Conservation (phyloP, 1,140 invertebrate genomes). For the Eciton burchellii region DNA sequence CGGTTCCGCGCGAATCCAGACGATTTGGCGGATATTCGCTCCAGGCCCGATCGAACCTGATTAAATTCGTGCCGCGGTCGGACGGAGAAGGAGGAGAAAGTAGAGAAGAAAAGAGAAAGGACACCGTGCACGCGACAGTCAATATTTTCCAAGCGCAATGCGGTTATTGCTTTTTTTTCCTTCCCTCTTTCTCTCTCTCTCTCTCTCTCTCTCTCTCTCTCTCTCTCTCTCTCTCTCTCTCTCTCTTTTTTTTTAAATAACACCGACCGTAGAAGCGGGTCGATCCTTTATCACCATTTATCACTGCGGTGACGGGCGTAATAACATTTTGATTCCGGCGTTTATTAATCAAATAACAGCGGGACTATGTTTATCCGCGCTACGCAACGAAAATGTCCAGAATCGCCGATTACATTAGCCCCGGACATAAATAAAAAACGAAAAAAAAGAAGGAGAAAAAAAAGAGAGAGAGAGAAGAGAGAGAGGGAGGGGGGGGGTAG, state of each 20-base stretch:
- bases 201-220: too few species aligned
- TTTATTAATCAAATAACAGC: constrained; percentile 32
- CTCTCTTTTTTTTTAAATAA: too few species aligned
- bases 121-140: background rate
- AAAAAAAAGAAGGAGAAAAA: too few species aligned
- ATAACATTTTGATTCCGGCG: constrained; percentile 5
- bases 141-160: constrained; percentile 26
- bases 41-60: background rate
- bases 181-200: too few species aligned
- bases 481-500: too few species aligned
- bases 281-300: constrained; percentile 1
- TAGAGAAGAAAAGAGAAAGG: too few species aligned
- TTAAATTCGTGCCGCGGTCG: background rate
- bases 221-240: too few species aligned
- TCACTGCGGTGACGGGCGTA: background rate
- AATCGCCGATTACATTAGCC: constrained; percentile 1
- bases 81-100: constrained; percentile 3
- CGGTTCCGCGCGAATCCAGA: background rate
- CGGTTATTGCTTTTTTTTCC: constrained; percentile 30
- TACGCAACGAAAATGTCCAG: background rate
- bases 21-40: too few species aligned
- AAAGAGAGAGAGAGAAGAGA: too few species aligned
- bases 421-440: background rate
- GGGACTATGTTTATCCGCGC: constrained; percentile 14
- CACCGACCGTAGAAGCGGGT: background rate